Base-by-base conservation (phyloP, 2,113 vertebrate genomes). In the Archocentrus centrarchus region DNA sequence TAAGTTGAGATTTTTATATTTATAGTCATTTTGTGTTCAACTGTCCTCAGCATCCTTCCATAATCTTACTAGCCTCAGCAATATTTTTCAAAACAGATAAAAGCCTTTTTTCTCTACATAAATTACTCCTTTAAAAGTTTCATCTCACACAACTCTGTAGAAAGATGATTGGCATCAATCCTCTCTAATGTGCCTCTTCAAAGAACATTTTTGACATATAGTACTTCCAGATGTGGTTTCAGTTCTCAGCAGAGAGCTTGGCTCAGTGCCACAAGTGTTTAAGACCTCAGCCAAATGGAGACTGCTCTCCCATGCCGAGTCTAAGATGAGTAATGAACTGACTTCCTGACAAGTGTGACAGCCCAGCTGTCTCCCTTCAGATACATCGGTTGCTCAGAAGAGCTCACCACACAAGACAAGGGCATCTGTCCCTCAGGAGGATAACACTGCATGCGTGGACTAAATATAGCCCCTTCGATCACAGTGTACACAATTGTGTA, bases 311-410 rank as follows among this genome's bases (percentile, higher is more conserved):
- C 76, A 57, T 81, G 83, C 81, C 79, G 80, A 85, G 82, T 90
- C 89, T 84, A 80, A 91, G 85, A 88, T 89, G 90, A 93, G 93
- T 88, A 85, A 92, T 91, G 80, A 81, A 89, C 89, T 60, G 1
- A 61, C 64, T 79, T 75, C 22, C 76, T 89, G 90, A 92, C 90
- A 83, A 60, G 68, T 70, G 57, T 85, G 91, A 91, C 82, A 81
- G 88, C 37, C 27, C 18, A 64, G 81, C 47, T 68, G 86, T 86
- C 86, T 91, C 82, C 86, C 76, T 87, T 35, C 57, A 2, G 64
- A 84, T 82, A 32, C 73, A 87, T 79, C 85, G 30, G 73, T 90
- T 66, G 77, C 66, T 89, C 76, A 63, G n/a, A 70, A 44, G 27
- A 37, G 30, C 77, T 77, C 47, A 62, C 37, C 41, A n/a, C 77